These are phyloP conservation scores for Mythimna vitellina DNA, from an alignment of 2,888 invertebrate species.

Conservation along the genomic window DNA sequence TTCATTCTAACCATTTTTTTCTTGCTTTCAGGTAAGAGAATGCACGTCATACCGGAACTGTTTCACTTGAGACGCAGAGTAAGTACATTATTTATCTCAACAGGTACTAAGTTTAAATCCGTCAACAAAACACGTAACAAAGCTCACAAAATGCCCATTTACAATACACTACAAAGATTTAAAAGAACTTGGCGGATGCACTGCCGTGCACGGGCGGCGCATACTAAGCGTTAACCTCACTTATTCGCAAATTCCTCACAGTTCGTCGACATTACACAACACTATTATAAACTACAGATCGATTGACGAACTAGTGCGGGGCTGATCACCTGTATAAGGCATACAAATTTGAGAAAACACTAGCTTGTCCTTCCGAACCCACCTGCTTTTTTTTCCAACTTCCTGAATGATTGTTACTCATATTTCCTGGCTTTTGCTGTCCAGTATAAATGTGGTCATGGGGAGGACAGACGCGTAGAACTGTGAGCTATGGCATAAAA, in stretches of 20 bases:
- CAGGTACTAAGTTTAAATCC: neutral
- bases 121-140: conserved; percentile 9
- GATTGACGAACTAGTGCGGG: conserved; percentile 43
- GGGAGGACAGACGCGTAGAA: too few relatives aligned
- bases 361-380: neutral
- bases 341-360: conserved; percentile 39
- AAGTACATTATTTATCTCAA: conserved; percentile 6
- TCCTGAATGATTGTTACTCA: neutral
- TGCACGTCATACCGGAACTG: neutral
- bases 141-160: conserved; percentile 15
- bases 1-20: neutral
- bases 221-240: conserved; percentile 60
- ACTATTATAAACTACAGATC: conserved; percentile 45
- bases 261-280: conserved; percentile 60
- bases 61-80: neutral
- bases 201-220: conserved; percentile 47
- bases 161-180: conserved; percentile 30
- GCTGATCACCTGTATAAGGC: conserved; percentile 21
- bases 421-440: too few relatives aligned
- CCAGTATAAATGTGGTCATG: too few relatives aligned
- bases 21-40: conserved; percentile 36
- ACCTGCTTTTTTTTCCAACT: neutral
- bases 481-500: too few relatives aligned
- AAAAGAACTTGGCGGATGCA: conserved; percentile 66
- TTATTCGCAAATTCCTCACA: conserved; percentile 65